Conservation (phyloP, 2,888 invertebrate species). For the Pediacus dermestoides region DNA sequence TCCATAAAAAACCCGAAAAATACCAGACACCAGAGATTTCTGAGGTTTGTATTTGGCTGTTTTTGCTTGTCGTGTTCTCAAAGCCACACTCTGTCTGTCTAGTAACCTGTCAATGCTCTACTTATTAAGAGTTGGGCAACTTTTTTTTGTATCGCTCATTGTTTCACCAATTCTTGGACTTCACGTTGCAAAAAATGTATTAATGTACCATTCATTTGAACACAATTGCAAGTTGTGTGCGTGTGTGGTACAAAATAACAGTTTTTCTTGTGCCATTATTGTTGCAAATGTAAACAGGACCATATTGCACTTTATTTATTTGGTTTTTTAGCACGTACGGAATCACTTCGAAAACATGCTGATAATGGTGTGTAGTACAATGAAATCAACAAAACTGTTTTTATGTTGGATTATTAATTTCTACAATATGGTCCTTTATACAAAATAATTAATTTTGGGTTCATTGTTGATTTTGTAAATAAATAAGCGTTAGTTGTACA, state of each 20-base stretch:
- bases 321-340: no score
- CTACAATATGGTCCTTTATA: no score
- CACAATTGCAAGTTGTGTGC: slow-evolving; percentile 45
- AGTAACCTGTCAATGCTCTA: slow-evolving; percentile 29
- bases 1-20: neutral
- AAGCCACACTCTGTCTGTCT: slow-evolving; percentile 19
- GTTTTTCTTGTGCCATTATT: slow-evolving; percentile 32
- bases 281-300: slow-evolving; percentile 26
- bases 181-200: slow-evolving; percentile 40
- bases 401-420: no score
- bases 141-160: slow-evolving; percentile 35
- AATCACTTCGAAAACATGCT: no score
- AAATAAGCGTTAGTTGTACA: slow-evolving; percentile 15
- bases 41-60: slow-evolving; percentile 25
- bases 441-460: no score
- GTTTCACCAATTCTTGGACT: slow-evolving; percentile 44
- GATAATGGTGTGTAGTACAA: no score
- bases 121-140: slow-evolving; percentile 33
- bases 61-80: slow-evolving; percentile 24
- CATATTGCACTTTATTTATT: slow-evolving; percentile 19
- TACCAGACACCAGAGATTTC: slow-evolving; percentile 22
- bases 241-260: slow-evolving; percentile 31
- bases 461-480: slow-evolving; percentile 14
- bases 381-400: no score
- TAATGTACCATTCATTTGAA: slow-evolving; percentile 47